Evolutionary conservation across 2,888 invertebrate species (phyloP).

Genomic region (Xestia rhomboidea): DNA sequence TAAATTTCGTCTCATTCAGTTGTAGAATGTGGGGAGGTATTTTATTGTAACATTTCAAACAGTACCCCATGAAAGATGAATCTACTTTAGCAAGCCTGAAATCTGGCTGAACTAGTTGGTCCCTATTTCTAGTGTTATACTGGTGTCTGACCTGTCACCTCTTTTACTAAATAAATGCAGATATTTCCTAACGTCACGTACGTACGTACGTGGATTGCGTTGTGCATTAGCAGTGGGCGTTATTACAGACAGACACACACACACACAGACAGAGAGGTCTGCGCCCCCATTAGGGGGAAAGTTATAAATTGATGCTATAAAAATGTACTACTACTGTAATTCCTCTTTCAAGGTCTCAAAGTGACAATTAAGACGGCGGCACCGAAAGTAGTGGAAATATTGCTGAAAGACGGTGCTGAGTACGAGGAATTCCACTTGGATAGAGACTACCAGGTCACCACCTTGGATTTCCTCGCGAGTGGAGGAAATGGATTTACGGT

Average conservation of each 20-base stretch:
- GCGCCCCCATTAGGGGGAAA: background rate
- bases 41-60: no score
- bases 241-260: no score
- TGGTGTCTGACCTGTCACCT: no score
- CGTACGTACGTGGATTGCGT: background rate
- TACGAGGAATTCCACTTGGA: slow-evolving; percentile 90
- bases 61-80: no score
- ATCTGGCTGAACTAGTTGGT: no score
- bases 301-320: background rate
- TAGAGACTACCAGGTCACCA: slow-evolving; percentile 91
- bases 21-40: no score
- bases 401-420: slow-evolving; percentile 88
- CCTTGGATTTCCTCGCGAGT: slow-evolving; percentile 89
- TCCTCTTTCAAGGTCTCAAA: slow-evolving; percentile 86
- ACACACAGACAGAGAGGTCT: no score
- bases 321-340: background rate
- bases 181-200: no score
- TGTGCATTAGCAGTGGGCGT: background rate
- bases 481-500: slow-evolving; percentile 92
- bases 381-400: slow-evolving; percentile 88
- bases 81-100: no score
- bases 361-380: slow-evolving; percentile 90
- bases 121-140: no score
- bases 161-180: no score
- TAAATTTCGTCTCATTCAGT: no score